Evolutionary conservation across 2,113 vertebrate species (phyloP).

Genomic region (Pomatorhinus ruficollis): DNA sequence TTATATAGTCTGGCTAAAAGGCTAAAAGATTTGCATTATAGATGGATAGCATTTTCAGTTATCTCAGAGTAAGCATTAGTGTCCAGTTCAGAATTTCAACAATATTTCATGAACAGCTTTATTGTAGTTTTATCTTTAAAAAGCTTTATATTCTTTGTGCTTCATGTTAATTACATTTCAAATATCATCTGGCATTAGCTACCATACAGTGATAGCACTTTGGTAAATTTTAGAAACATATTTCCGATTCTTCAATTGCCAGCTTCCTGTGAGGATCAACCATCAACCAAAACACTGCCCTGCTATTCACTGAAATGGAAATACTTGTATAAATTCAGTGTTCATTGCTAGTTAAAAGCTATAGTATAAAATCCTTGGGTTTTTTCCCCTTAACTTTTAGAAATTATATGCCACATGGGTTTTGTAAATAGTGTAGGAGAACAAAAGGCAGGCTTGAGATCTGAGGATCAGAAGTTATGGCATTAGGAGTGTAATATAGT

Average conservation of each 20-base stretch:
- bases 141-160: not conserved
- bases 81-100: not conserved
- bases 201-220: not conserved
- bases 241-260: not conserved
- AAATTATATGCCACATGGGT: not conserved
- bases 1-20: not conserved
- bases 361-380: not conserved
- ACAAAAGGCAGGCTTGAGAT: not conserved
- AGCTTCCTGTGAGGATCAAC: not conserved
- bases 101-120: not conserved
- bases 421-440: not conserved
- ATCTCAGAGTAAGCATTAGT: not conserved
- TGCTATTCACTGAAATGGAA: not conserved
- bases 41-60: not conserved
- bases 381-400: not conserved
- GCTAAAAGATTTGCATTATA: not conserved
- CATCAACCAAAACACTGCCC: not conserved
- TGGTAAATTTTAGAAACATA: not conserved
- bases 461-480: not conserved
- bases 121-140: not conserved
- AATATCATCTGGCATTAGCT: not conserved
- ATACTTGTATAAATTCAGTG: not conserved
- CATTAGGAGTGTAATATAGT: not conserved
- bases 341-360: not conserved
- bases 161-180: not conserved